These are phyloP conservation scores for Idaea aversata DNA, from an alignment of 2,888 invertebrate species.

Conservation along the genomic window DNA sequence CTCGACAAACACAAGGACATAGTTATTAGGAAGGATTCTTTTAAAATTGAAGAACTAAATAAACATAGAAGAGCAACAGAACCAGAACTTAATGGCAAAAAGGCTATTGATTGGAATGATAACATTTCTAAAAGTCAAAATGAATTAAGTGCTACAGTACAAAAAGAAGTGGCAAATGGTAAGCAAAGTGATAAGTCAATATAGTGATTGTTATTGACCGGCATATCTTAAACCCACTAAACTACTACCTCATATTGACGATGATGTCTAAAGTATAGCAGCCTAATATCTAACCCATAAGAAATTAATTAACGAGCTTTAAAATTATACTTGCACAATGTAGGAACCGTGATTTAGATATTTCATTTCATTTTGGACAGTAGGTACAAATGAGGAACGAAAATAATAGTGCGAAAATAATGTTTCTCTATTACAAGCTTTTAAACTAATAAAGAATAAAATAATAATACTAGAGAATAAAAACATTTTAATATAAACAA, in stretches of 20 bases:
- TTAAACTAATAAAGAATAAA: neutral
- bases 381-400: neutral
- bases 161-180: slow-evolving; percentile 45
- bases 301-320: too few species aligned
- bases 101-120: slow-evolving; percentile 24
- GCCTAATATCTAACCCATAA: too few species aligned
- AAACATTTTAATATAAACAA: too few species aligned
- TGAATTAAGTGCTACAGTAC: slow-evolving; percentile 37
- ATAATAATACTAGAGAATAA: too few species aligned
- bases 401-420: neutral
- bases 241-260: too few species aligned
- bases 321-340: too few species aligned
- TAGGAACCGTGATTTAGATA: neutral
- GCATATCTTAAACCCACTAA: too few species aligned
- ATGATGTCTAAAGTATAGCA: too few species aligned
- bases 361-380: neutral
- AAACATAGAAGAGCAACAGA: slow-evolving; percentile 35
- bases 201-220: too few species aligned
- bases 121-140: slow-evolving; percentile 47
- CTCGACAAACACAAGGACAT: slow-evolving; percentile 54
- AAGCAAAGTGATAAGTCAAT: slow-evolving; percentile 17
- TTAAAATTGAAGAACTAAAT: slow-evolving; percentile 38
- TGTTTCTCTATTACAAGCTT: neutral
- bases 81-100: slow-evolving; percentile 35
- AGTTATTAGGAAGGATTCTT: slow-evolving; percentile 49